These are phyloP conservation scores for Borostomias antarcticus DNA, from an alignment of 2,797 vertebrate genomes.

Conservation along the genomic window DNA sequence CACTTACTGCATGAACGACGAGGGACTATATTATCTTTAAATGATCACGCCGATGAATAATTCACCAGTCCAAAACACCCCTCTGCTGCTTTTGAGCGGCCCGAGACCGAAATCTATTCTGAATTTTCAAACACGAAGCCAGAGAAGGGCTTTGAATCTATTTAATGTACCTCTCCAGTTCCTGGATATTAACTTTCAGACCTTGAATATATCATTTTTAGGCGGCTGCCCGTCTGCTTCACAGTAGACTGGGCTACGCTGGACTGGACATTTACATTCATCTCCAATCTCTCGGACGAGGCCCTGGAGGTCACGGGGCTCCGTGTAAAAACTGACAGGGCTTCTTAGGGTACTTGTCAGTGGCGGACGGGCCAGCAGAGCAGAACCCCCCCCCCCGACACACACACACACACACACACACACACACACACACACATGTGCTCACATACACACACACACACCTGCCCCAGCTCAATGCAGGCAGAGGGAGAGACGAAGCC, in stretches of 20 bases:
- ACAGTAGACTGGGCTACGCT: conserved; percentile 47
- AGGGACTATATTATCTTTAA: conserved; percentile 49
- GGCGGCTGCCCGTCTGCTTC: conserved; percentile 29
- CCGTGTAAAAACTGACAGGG: conserved; percentile 63
- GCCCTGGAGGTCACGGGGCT: conserved; percentile 54
- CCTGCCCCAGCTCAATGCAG: conserved; percentile 26
- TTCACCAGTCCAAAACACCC: conserved; percentile 43
- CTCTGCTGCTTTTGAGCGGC: conserved; percentile 43
- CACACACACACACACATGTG: not conserved
- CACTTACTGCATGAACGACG: conserved; percentile 28
- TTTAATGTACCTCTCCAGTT: conserved; percentile 47
- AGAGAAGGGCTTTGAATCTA: conserved; percentile 10
- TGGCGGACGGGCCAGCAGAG: conserved; percentile 53
- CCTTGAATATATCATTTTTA: conserved; percentile 62
- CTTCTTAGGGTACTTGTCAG: conserved; percentile 67
- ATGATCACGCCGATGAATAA: conserved; percentile 54
- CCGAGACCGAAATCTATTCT: conserved; percentile 51
- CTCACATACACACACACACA: not conserved
- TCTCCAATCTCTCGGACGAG: conserved; percentile 58
- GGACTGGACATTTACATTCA: conserved; percentile 65
- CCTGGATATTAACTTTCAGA: conserved; percentile 56
- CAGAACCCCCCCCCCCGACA: conserved; percentile 19
- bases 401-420: conserved; percentile 3
- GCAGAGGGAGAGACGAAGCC: conserved; percentile 49
- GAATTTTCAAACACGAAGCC: conserved; percentile 28